A percentile compares a stretch with the other conserved stretches of the same genome.
Conservation (phyloP, 1,140 invertebrate genomes). For the Ceratosolen solmsi region DNA sequence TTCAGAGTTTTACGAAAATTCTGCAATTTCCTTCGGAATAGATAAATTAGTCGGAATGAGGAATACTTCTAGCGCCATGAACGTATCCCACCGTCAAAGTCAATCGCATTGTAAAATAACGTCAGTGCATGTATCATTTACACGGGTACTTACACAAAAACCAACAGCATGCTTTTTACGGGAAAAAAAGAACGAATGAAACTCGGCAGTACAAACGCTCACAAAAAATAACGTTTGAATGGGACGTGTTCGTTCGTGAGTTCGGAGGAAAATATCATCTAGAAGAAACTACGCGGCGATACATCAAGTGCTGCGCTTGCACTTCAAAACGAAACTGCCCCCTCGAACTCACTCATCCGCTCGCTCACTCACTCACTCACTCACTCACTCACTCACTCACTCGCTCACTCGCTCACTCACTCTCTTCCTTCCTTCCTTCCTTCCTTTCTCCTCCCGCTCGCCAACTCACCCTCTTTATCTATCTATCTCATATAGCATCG, state of each 20-base stretch:
- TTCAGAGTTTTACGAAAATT: neutral
- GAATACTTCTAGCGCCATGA: neutral
- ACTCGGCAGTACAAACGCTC: slow-evolving; percentile 12
- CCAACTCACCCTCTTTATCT: too few species aligned
- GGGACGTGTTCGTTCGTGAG: slow-evolving; percentile 11
- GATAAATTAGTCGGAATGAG: neutral
- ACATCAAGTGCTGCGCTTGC: slow-evolving; percentile 16
- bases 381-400: too few species aligned
- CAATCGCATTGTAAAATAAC: neutral
- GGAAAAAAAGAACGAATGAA: neutral
- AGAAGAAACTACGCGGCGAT: slow-evolving; percentile 1
- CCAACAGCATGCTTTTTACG: neutral
- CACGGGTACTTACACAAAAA: neutral
- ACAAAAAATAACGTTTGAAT: slow-evolving; percentile 36
- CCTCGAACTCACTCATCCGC: neutral
- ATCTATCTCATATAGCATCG: too few species aligned
- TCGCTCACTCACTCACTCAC: neutral
- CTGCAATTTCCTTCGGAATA: neutral
- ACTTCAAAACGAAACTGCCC: slow-evolving; percentile 29
- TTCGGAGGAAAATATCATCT: slow-evolving; percentile 32
- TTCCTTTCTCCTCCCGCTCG: too few species aligned
- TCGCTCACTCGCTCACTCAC: too few species aligned
- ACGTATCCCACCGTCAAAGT: neutral
- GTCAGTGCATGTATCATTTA: slow-evolving; percentile 8
- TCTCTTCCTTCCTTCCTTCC: neutral